Base-by-base conservation (phyloP, 1,140 invertebrate genomes). In the Agraylea sexmaculata region DNA sequence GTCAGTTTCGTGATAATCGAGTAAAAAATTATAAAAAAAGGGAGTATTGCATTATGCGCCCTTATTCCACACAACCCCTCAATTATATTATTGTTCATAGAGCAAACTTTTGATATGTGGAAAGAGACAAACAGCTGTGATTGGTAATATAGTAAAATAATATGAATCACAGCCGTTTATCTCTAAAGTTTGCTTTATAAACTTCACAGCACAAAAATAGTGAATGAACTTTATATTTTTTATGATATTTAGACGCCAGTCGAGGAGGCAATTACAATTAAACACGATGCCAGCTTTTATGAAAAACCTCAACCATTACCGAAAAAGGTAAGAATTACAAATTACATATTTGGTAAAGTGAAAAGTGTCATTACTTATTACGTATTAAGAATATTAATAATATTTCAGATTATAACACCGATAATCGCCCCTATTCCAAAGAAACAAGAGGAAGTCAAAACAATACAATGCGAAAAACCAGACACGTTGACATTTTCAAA, bases 401-500 rank as follows among this genome's bases (percentile, higher is more conserved):
- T 10, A n/a, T 31, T 10, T 31, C n/a, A 34, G 32, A 17, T 34
- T 34, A 34, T 34, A 15, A 16, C n/a, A 3, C 32, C 32, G 15
- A 34, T 34, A 8, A 11, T 12, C 32, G 17, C 11, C n/a, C 32
- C 32, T 5, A 34, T 34, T 11, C 32, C 32, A n/a, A 15, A 17
- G 4, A 34, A 34, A n/a, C 12, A n/a, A 16, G 5, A 19, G 17
- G n/a, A 17, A 36, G 19, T n/a, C 11, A 30, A 28, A 17, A 2
- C n/a, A 17, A 17, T 16, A 16, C 27, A 12, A n/a, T 4, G 19
- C 32, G 7, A 12, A 3, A 29, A 31, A 8, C 21, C 20, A 1
- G 11, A 15, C 22, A 40, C 37, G 13, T 18, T 31, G 23, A 29
- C 20, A 18, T 40, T 40, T 40, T 40, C 32, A 31, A 31, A 40